These are phyloP conservation scores for Cheilosia grossa DNA, from an alignment of 2,888 invertebrate species.

Conservation along the genomic window DNA sequence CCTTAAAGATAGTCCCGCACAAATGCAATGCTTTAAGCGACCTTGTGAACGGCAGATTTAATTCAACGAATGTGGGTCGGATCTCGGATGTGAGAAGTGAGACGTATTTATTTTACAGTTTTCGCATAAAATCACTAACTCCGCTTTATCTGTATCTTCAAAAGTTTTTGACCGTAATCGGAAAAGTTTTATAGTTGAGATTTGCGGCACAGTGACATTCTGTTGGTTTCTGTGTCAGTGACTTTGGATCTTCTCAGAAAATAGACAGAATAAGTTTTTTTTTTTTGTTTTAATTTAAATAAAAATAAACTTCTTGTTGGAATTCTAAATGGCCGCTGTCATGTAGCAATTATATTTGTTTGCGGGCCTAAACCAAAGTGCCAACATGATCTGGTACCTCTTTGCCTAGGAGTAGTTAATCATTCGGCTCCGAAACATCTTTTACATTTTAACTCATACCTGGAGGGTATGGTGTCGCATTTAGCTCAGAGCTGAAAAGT, in stretches of 20 bases:
- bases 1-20: background rate
- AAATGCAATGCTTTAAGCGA: background rate
- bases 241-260: background rate
- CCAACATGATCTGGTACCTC: background rate
- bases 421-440: background rate
- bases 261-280: background rate
- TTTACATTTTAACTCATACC: background rate
- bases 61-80: conserved; percentile 11
- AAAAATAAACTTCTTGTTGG: too few species aligned
- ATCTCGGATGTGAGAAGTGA: background rate
- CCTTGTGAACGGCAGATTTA: conserved; percentile 5
- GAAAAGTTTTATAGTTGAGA: conserved; percentile 30
- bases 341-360: too few species aligned
- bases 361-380: background rate
- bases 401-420: background rate
- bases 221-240: conserved; percentile 15
- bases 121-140: background rate
- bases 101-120: background rate
- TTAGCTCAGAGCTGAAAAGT: background rate
- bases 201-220: conserved; percentile 8
- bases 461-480: background rate
- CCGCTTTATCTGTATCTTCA: background rate
- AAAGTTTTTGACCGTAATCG: conserved; percentile 37
- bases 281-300: too few species aligned
- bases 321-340: too few species aligned